Evolutionary conservation across 2,797 vertebrate genomes (phyloP), one percentile per base, ranked within the genome.

Genomic region (Sebastes goodei): DNA sequence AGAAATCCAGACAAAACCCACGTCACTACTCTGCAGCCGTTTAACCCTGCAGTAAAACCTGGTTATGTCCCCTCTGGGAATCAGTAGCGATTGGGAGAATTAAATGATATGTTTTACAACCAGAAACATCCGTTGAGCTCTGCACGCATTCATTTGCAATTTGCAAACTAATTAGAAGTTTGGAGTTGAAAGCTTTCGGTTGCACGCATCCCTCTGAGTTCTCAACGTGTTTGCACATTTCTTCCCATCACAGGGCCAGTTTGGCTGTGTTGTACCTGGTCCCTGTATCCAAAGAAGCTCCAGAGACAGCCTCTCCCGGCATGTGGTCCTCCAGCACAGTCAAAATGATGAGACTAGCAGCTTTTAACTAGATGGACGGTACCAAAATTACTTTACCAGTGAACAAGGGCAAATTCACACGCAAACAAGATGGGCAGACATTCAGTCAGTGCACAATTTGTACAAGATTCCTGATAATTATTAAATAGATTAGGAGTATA

Each of bases 381-480:
- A 70, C 61, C 83, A 76, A 52, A 82, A 62, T 80, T 74, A 71
- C 73, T 78, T 46, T 27, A 69, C 6, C 17, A 20, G 23, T 65
- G 29, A 63, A 61, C 60, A 35, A 82, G 57, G 25, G 49, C 30
- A 53, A 77, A 80, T 76, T 68, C 72, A 83, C 82, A 70, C 73
- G 73, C 61, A 78, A 67, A 75, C 69, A 80, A 57, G 25, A 79
- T 55, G 60, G 71, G 56, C 2, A 76, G 56, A 86, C 85, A 89
- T 82, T 87, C 82, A 89, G 64, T 81, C 83, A 84, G 69, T 85
- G 69, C 85, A 86, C 87, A 76, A 78, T 75, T 68, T 85, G 73
- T 74, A 88, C 85, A 78, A 82, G 77, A 84, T 87, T 90, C 86
- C 88, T 92, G 84, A 92, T 86, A 65, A 82, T 84, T 80, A 78